phyloP scores from a whole-genome alignment of 2,888 invertebrate genomes.

The Platypus cylindrus region DNA sequence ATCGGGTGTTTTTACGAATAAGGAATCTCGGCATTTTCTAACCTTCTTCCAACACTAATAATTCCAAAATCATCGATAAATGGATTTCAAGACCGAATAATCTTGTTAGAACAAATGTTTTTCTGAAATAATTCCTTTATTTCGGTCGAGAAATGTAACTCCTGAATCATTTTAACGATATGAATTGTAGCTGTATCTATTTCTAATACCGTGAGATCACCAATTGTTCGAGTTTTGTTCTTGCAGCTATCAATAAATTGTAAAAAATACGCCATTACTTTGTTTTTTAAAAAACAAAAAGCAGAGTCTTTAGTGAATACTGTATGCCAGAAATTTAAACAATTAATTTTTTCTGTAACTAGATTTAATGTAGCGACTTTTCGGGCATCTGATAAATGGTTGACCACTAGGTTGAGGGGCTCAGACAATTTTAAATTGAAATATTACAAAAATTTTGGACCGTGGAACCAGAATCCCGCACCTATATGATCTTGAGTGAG shows the following conservation, averaged over 20 bases:
- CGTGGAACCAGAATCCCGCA: constrained; percentile 2
- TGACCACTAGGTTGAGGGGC: too few relatives aligned
- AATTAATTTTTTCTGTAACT: neutral
- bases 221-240: neutral
- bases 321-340: constrained; percentile 1
- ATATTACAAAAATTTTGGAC: constrained; percentile 2
- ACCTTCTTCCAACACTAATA: constrained; percentile 12
- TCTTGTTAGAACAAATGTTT: constrained; percentile 3
- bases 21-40: constrained; percentile 6
- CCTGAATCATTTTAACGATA: constrained; percentile 6
- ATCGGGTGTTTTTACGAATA: constrained; percentile 11
- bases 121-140: constrained; percentile 4
- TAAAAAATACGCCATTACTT: constrained; percentile 2
- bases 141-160: constrained; percentile 5
- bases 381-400: neutral
- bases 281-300: constrained; percentile 1
- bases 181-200: neutral
- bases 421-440: neutral
- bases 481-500: neutral
- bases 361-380: neutral
- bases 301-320: neutral
- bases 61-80: constrained; percentile 7
- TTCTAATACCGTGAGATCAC: constrained; percentile 4
- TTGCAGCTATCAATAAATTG: constrained; percentile 1
- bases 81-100: constrained; percentile 9